Conservation (phyloP, 2,113 vertebrate species). For the Ceyx margarethae region DNA sequence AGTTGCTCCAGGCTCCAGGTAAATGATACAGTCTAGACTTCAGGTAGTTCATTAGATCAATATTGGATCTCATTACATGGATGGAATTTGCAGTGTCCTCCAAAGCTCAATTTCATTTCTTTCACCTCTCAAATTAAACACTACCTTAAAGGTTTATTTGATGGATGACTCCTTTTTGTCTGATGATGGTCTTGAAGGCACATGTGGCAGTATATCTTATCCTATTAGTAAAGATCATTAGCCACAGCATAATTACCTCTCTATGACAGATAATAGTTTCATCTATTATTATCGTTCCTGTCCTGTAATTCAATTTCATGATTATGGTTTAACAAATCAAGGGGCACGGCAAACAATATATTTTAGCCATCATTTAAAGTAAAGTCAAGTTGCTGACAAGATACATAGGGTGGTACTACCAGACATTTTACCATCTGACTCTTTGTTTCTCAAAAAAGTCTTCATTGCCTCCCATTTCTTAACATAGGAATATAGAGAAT, state of each 20-base stretch:
- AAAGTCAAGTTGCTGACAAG: constrained; percentile 23
- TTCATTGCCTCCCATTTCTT: not conserved
- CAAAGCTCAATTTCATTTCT: constrained; percentile 67
- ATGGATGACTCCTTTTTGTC: constrained; percentile 40
- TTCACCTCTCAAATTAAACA: constrained; percentile 68
- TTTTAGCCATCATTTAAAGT: constrained; percentile 39
- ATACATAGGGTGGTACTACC: not conserved
- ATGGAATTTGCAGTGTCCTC: constrained; percentile 35
- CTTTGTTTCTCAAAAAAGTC: not conserved
- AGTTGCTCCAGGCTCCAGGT: constrained; percentile 20
- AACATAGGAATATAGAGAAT: not conserved
- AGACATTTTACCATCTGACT: not conserved
- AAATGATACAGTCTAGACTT: constrained; percentile 35
- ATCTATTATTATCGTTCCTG: constrained; percentile 30
- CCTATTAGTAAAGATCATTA: constrained; percentile 69
- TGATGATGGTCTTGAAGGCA: constrained; percentile 57
- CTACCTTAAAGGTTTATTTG: constrained; percentile 67
- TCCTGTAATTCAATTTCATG: constrained; percentile 54
- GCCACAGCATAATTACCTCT: constrained; percentile 42
- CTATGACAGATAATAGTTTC: constrained; percentile 51
- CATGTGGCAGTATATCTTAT: constrained; percentile 46
- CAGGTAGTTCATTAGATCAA: constrained; percentile 55
- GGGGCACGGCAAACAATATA: constrained; percentile 27
- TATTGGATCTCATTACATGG: constrained; percentile 61
- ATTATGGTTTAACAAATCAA: constrained; percentile 59